These are phyloP conservation scores for Cheirogaleus major DNA, from an alignment of 2,797 vertebrate species.

Conservation along the genomic window DNA sequence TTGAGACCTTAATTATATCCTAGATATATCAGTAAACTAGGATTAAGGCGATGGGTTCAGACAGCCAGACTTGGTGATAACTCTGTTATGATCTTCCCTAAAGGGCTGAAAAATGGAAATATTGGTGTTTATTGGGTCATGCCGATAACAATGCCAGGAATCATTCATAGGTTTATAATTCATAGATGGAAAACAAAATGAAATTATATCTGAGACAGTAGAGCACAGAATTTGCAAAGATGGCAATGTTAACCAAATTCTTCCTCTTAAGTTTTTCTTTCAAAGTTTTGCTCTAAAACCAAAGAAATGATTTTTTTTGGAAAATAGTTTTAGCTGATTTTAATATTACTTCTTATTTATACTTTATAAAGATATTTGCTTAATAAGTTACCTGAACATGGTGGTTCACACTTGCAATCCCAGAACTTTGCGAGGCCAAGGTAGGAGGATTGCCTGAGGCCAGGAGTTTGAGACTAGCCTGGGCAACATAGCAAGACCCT, in stretches of 20 bases:
- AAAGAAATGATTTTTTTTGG: neutral
- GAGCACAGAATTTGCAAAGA: neutral
- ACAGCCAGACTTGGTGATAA: conserved; percentile 60
- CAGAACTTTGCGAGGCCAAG: neutral
- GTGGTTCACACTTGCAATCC: neutral
- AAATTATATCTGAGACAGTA: neutral
- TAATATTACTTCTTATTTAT: neutral
- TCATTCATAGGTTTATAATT: conserved; percentile 21
- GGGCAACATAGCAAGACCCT: neutral
- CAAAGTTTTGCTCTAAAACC: conserved; percentile 4
- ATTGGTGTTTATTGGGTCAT: conserved; percentile 51
- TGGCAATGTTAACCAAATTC: neutral
- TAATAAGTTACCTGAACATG: neutral
- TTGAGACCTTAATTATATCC: conserved; percentile 47
- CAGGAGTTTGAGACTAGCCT: neutral
- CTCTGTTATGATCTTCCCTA: conserved; percentile 56
- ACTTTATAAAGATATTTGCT: neutral
- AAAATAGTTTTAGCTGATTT: neutral
- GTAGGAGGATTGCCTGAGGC: neutral
- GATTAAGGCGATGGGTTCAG: conserved; percentile 63
- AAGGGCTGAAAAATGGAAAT: conserved; percentile 57
- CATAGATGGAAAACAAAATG: conserved; percentile 54
- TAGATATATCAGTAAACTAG: conserved; percentile 61
- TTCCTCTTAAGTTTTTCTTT: neutral
- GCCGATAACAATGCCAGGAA: conserved; percentile 39